Evolutionary conservation across 2,888 invertebrate species (phyloP), one percentile per base, ranked within the genome.

Genomic region (Embidobia sp.): DNA sequence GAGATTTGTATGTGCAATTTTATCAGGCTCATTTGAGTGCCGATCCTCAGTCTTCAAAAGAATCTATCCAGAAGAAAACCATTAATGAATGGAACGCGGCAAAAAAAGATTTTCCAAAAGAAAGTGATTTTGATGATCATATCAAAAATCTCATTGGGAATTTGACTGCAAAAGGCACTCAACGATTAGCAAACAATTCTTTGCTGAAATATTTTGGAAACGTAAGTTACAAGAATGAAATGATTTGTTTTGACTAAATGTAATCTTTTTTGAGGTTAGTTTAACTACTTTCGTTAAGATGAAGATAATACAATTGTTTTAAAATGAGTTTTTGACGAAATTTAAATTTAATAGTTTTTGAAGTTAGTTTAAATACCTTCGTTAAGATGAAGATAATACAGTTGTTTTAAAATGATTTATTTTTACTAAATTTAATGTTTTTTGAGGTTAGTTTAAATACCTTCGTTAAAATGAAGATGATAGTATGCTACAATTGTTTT

Each of bases 1-100:
- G n/a, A n/a, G 26, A 48, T 48, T 27, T 48, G 13, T 48, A 29
- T 27, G 27, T 15, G 2, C 27, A 31, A 29, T 48, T 48, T 29
- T 48, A 48, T n/a, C 16, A 48, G 4, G 48, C 48, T 48, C 48
- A 48, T 27, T 4, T 48, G 26, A 31, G 37, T 27, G 48, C 26
- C 27, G 13, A 48, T 8, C 48, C 48, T 48, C 31, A 29, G 7
- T 7, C 11, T 10, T 48, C 27, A 26, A 48, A 48, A 16, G 26
- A 48, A 7, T 5, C 13, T 29, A 27, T 15, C n/a, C 48, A 48
- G 22, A 13, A 19, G 10, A 48, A 48, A 48, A 19, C 48, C 8
- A n/a, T 13, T 4, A 15, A 5, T 5, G 27, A 29, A 6, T 48
- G 48, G 48, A 48, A 48, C n/a, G 31, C 15, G 3, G 48, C 27